These are phyloP conservation scores for Agrenia bidenticulata DNA, from an alignment of 2,888 invertebrate species.

Conservation along the genomic window DNA sequence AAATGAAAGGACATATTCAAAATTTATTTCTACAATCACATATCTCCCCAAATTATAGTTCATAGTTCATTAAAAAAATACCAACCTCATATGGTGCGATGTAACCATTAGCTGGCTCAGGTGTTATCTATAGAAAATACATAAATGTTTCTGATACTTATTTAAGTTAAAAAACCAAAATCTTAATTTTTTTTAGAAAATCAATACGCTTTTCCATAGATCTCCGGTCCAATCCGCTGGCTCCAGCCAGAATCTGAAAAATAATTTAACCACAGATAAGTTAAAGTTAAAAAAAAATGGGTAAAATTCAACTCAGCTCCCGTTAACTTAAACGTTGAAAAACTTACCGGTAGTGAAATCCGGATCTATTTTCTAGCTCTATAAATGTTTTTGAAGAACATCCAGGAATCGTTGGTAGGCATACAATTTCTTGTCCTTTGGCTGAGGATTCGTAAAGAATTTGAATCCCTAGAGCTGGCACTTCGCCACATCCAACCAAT, in stretches of 20 bases:
- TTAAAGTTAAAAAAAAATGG: constrained; percentile 13
- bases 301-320: too few species aligned
- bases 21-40: too few species aligned
- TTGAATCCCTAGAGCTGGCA: constrained; percentile 29
- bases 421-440: constrained; percentile 31
- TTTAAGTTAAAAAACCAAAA: not conserved
- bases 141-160: too few species aligned
- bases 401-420: constrained; percentile 41
- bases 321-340: too few species aligned
- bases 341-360: constrained; percentile 39
- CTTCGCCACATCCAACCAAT: constrained; percentile 33
- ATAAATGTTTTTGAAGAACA: constrained; percentile 29
- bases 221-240: constrained; percentile 26
- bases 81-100: constrained; percentile 39
- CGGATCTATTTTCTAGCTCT: constrained; percentile 40
- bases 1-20: not conserved
- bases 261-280: not conserved
- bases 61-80: too few species aligned
- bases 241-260: constrained; percentile 31
- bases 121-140: constrained; percentile 24
- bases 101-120: constrained; percentile 27
- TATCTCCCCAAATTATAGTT: too few species aligned
- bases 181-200: not conserved
- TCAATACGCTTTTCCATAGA: constrained; percentile 19
- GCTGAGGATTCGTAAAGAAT: constrained; percentile 27